Base-by-base conservation (phyloP, 2,797 vertebrate species). In the Microctenopoma stevenorrisi region DNA sequence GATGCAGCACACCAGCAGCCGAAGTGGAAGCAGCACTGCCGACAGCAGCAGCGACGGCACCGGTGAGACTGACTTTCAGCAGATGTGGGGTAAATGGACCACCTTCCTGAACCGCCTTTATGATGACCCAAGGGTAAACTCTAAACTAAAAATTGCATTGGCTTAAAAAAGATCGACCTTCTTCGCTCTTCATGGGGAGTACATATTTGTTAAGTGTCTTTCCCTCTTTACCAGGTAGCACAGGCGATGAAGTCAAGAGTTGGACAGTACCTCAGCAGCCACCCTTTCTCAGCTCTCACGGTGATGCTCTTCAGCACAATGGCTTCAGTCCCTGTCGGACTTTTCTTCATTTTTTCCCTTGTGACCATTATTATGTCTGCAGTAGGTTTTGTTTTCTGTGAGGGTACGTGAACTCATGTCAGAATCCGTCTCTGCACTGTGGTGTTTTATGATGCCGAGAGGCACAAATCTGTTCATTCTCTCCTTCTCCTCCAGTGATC, bases 331-430 rank as follows among this genome's bases (percentile, higher is more conserved):
- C 90, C 90, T 5, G 66, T 88, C 2, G 90, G 85, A 6, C n/a
- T 92, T 8, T 92, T 92, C 80, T 55, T 90, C 33, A 33, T 48
- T 7, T 92, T 90, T 48, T 82, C 88, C 5, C 44, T 88, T 2
- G 68, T 88, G 26, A 90, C 89, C 35, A 0, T 57, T 6, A 7
- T 72, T 1, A 70, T 89, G 52, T 71, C 73, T 0, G 81, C 43
- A 15, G 64, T 81, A 1, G 80, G 80, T 14, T 88, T 91, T 62
- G 61, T 88, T 65, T 81, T 87, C 66, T 68, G 90, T 37, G 86
- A 85, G 7, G 78, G 91, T 92, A 72, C 1, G 82, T 77, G 35
- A 8, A 0, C 16, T n/a, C 28, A 37, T 2, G 25, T 54, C 22
- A 16, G 11, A 16, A 30, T 38, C 18, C 8, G n/a, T 22, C 5